Base-by-base conservation (phyloP, 2,113 vertebrate genomes). In the Etia nguti region DNA sequence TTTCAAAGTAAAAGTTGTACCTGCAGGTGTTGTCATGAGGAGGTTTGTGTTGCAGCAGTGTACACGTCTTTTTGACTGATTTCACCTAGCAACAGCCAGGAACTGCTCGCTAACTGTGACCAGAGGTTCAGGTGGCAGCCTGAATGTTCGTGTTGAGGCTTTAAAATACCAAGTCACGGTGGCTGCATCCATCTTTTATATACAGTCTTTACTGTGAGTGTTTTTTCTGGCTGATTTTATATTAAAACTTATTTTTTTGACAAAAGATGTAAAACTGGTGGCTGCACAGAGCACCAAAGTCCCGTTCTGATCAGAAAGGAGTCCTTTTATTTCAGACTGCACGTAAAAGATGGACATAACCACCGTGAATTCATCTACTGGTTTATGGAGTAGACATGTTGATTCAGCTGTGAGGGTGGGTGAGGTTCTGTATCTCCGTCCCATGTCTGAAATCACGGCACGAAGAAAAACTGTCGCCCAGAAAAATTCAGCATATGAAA, bases 11-110 rank as follows among this genome's bases (percentile, higher is more conserved):
- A 65, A 65, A 65, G 18, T 65, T 38, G 60, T 5, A 20, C 0
- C 60, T 65, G 36, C n/a, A 41, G 62, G 10, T 22, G 18, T 22
- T 38, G 11, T 41, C 20, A 0, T 38, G 4, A 68, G 38, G 38
- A 68, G n/a, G 36, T 70, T 70, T 6, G 12, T 15, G 36, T 41
- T 38, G 36, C 62, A 41, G 62, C 36, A 68, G 62, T 22, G 62
- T 68, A 0, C 34, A 12, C 2, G 2, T 36, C 31, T 65, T n/a
- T 65, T 10, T 65, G 60, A 65, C 60, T 38, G 34, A 10, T 8
- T 0, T 38, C 60, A 38, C 34, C 6, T 13, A 38, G n/a, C 10
- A 8, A n/a, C 60, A 38, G 31, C 4, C 36, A 41, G 62, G 0
- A 41, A 70, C 36, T 0, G 11, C 62, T 70, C 0, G 1, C 7